These are phyloP conservation scores for Mystacides longicornis DNA, from an alignment of 2,888 invertebrate genomes.

Conservation along the genomic window DNA sequence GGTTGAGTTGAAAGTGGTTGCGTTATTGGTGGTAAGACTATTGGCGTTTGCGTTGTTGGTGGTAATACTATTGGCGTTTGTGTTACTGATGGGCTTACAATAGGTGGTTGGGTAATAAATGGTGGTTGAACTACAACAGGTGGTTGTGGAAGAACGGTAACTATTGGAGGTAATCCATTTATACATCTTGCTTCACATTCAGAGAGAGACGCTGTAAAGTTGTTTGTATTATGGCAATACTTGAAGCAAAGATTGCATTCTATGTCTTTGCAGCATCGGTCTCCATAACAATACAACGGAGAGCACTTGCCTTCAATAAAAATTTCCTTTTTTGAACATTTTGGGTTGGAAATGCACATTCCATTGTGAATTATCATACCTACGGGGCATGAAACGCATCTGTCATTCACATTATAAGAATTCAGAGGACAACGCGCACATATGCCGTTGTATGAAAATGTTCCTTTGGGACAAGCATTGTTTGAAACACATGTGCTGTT, in stretches of 20 bases:
- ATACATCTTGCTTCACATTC: slow-evolving; percentile 7
- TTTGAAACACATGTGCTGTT: slow-evolving; percentile 6
- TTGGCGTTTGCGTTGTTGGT: not conserved
- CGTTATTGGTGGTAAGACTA: not conserved
- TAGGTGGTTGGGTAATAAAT: not conserved
- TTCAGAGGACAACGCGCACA: slow-evolving; percentile 10
- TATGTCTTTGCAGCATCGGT: slow-evolving; percentile 11
- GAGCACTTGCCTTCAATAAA: slow-evolving; percentile 6
- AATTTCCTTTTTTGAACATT: slow-evolving; percentile 2
- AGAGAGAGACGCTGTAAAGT: not conserved
- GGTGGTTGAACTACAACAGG: not conserved
- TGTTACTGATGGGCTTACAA: not conserved
- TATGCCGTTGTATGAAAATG: slow-evolving; percentile 2
- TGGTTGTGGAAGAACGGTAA: not conserved
- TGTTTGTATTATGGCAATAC: not conserved
- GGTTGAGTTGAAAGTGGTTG: not conserved
- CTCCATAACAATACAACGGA: slow-evolving; percentile 8
- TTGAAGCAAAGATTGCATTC: slow-evolving; percentile 10
- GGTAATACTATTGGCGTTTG: not conserved
- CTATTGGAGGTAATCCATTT: not conserved
- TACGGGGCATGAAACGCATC: slow-evolving; percentile 7
- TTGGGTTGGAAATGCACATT: not conserved
- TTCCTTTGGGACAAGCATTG: not conserved
- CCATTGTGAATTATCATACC: slow-evolving; percentile 4
- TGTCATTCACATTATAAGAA: not conserved